Evolutionary conservation across 2,797 vertebrate genomes (phyloP).

Genomic region (Erithacus rubecula): DNA sequence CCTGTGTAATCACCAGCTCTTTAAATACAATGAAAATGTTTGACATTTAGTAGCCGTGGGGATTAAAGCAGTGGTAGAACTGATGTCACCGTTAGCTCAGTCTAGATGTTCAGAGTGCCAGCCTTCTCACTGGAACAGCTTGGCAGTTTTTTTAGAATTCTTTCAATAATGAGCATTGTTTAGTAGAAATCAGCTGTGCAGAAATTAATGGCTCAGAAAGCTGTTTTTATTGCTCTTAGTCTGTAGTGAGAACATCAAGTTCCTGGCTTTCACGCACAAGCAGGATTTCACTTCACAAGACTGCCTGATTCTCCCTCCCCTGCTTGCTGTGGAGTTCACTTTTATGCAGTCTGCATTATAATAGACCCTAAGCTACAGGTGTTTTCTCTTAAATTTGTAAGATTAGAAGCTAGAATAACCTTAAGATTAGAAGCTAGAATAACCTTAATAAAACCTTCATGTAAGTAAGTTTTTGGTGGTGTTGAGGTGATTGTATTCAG

Average conservation of each 20-base stretch:
- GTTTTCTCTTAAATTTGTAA: not conserved
- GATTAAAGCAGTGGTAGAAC: slow-evolving; percentile 43
- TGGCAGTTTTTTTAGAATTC: slow-evolving; percentile 27
- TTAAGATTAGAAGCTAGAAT: not conserved
- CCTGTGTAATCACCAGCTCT: rapidly evolving
- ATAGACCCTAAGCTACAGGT: slow-evolving; percentile 9
- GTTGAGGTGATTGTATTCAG: not conserved
- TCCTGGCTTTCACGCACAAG: slow-evolving; percentile 32
- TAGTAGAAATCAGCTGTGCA: slow-evolving; percentile 69
- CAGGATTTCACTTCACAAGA: slow-evolving; percentile 35
- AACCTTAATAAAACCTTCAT: not conserved
- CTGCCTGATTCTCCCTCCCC: not conserved
- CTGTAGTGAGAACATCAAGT: slow-evolving; percentile 70
- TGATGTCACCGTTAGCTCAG: slow-evolving; percentile 39
- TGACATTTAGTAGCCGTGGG: slow-evolving; percentile 35
- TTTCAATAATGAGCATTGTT: slow-evolving; percentile 73
- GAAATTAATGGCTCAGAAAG: slow-evolving; percentile 72
- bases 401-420: not conserved
- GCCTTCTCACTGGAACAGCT: slow-evolving; percentile 34
- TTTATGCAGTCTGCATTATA: slow-evolving; percentile 34
- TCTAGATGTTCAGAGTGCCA: slow-evolving; percentile 21
- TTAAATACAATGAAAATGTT: slow-evolving; percentile 17
- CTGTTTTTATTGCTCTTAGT: slow-evolving; percentile 65
- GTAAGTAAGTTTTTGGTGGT: not conserved
- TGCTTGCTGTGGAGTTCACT: not conserved